Evolutionary conservation across 1,140 invertebrate species (phyloP), one percentile per base, ranked within the genome.

Genomic region (Phortica variegata): DNA sequence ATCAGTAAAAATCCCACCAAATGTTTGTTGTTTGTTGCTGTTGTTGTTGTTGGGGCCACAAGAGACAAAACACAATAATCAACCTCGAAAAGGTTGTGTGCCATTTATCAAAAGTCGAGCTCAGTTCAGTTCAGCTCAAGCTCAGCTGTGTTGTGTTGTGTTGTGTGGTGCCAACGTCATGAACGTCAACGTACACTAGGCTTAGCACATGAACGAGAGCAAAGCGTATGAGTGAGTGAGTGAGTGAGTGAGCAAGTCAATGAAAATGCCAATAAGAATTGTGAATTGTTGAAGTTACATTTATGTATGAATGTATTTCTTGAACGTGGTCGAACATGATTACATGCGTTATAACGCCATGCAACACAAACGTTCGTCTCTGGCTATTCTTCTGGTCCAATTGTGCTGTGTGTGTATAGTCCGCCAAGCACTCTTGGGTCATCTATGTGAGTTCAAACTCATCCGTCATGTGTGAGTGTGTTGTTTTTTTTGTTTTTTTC

Each of bases 381-480:
- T 15, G 49, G 38, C 58, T 33, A 44, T 47, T n/a, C 3, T 34
- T 6, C n/a, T 39, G 31, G 16, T 33, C 23, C 33, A 34, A 10
- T 41, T 33, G 23, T 26, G 5, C 23, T 26, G 23, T 26, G 23
- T 26, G n/a, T n/a, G n/a, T n/a, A n/a, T n/a, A n/a, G n/a, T 36
- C 48, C 31, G 40, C n/a, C 32, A 8, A 15, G 26, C 23, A 10
- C 23, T 44, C 46, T 56, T 68, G 62, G 66, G 66, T 71, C 66
- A 71, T 61, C 71, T 60, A 70, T 61, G 57, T 60, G 61, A 71
- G 66, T 71, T 71, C 66, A 71, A 71, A 66, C 66, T 55, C 66
- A 71, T 71, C 66, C 66, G 66, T 71, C 66, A 71, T 71, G 60
- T 71, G 66, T n/a, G n/a, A n/a, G n/a, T n/a, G n/a, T n/a, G n/a